Evolutionary conservation across 2,888 invertebrate genomes (phyloP).

Genomic region (Chymomyza caudatula): DNA sequence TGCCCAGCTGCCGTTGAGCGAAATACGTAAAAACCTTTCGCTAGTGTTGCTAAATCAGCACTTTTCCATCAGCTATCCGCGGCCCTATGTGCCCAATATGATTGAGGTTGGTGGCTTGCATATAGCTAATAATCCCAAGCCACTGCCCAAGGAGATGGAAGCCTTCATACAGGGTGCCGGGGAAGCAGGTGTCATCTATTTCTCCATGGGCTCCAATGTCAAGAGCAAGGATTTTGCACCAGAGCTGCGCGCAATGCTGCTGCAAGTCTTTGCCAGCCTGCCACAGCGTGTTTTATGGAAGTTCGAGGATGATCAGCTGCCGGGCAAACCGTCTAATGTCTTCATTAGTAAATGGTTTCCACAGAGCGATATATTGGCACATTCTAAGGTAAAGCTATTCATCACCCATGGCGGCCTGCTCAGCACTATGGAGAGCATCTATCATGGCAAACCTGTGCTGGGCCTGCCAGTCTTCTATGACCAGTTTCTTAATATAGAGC

Average conservation of each 20-base stretch:
- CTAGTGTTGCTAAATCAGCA: conserved; percentile 75
- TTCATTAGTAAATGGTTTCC: conserved; percentile 78
- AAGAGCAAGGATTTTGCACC: conserved; percentile 60
- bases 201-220: conserved; percentile 78
- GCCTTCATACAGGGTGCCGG: conserved; percentile 76
- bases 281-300: conserved; percentile 77
- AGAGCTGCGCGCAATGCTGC: conserved; percentile 50
- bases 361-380: conserved; percentile 78
- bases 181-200: conserved; percentile 78
- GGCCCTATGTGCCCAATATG: conserved; percentile 76
- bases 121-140: conserved; percentile 60
- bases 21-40: conserved; percentile 64
- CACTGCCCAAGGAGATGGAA: conserved; percentile 72
- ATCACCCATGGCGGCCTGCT: conserved; percentile 79
- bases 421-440: conserved; percentile 78
- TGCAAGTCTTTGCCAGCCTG: conserved; percentile 52
- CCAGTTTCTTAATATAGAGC: conserved; percentile 79
- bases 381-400: conserved; percentile 78
- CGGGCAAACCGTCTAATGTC: conserved; percentile 65
- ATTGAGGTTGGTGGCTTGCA: conserved; percentile 76
- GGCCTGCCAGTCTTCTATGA: conserved; percentile 79
- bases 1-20: conserved; percentile 41
- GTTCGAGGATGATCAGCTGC: conserved; percentile 74
- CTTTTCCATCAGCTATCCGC: conserved; percentile 67
- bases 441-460: conserved; percentile 79